Conservation (phyloP, 1,140 invertebrate species). For the Eriosoma lanigerum region DNA sequence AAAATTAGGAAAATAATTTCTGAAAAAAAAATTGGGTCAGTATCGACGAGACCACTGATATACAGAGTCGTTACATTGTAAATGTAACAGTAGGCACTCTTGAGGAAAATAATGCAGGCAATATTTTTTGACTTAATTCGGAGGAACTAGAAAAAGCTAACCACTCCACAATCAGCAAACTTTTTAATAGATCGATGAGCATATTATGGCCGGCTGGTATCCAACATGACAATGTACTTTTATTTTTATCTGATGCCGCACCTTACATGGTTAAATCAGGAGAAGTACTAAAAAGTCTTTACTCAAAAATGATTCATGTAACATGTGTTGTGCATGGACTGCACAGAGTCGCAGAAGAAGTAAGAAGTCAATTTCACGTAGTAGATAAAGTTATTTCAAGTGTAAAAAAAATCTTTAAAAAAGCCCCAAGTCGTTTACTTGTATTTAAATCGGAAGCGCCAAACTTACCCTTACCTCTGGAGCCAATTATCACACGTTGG, state of each 20-base stretch:
- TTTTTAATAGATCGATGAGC: constrained; percentile 25
- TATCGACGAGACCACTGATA: constrained; percentile 33
- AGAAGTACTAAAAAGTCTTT: constrained; percentile 16
- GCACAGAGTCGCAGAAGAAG: constrained; percentile 57
- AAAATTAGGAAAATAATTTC: not conserved
- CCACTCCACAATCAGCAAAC: not conserved
- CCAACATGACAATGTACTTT: constrained; percentile 27
- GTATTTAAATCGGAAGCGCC: too few species aligned
- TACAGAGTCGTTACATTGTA: constrained; percentile 16
- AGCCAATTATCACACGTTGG: constrained; percentile 44
- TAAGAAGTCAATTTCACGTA: constrained; percentile 55
- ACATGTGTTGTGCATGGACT: constrained; percentile 58
- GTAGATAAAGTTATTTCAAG: constrained; percentile 55
- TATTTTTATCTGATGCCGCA: constrained; percentile 33
- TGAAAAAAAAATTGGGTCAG: not conserved
- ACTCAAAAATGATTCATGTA: constrained; percentile 55
- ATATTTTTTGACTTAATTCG: constrained; percentile 22
- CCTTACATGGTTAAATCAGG: constrained; percentile 40
- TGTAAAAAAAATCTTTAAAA: constrained; percentile 48
- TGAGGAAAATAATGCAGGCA: not conserved
- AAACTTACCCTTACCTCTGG: constrained; percentile 11
- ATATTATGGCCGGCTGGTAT: constrained; percentile 26
- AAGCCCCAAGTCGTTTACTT: constrained; percentile 31
- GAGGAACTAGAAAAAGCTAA: constrained; percentile 22
- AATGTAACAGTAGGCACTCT: constrained; percentile 28